Base-by-base conservation (phyloP, 2,797 vertebrate genomes). In the Danio aesculapii region DNA sequence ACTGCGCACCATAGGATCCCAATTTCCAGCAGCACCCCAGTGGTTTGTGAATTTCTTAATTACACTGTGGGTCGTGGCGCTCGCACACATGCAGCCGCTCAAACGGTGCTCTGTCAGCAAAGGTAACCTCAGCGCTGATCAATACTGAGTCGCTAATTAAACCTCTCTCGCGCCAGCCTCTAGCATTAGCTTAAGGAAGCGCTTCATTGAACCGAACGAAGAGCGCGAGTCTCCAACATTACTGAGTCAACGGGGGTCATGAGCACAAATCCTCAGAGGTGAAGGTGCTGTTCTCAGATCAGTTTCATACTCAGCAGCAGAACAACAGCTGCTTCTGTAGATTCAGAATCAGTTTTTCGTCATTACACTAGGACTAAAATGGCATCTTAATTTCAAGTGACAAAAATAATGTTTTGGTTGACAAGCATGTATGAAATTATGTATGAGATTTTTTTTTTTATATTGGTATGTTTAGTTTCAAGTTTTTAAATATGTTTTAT, bases 171-270 rank as follows among this genome's bases (percentile, higher is more conserved):
- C 74, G 39, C 52, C 49, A 47, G 49, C 52, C 41, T 69, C 57
- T 70, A 82, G 47, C 72, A 81, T 75, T 75, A 75, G 77, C 47
- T 53, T 12, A 46, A 79, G 77, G 77, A 79, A 79, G 68, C 49
- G 47, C 77, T 70, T 79, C 67, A 72, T 62, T 70, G 77, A 79
- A 21, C 77, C 58, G 39, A 61, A 52, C 68, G 90, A 87, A 75
- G 87, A 91, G 90, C 87, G 14, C 69, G 87, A 82, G 75, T 73
- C 81, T 57, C 52, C 17, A 55, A 89, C 88, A 77, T 80, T 62
- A 85, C 91, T 90, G 92, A 89, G 89, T 82, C 87, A 80, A 89
- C 89, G 88, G 89, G 90, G 89, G 91, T 89, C 86, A 86, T 83
- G 85, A 85, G 89, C 86, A 88, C 85, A 85, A 44, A 77, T 52